phyloP scores from a whole-genome alignment of 2,888 invertebrate genomes.

The Drosophila emarginata region DNA sequence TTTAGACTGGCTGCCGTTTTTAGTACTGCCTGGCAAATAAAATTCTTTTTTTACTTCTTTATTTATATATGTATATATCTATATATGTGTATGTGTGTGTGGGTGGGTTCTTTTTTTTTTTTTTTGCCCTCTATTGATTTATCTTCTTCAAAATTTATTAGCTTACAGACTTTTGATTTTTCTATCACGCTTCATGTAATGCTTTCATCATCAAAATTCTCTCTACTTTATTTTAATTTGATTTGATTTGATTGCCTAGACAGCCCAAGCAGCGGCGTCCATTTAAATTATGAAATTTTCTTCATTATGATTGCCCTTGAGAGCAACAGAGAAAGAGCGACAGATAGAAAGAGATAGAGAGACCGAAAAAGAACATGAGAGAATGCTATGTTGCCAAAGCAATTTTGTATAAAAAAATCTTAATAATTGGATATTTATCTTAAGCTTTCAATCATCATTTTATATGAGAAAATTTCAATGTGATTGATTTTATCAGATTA shows the following conservation, averaged over 20 bases:
- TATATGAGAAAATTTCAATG: conserved; percentile 3
- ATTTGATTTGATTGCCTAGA: conserved; percentile 36
- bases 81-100: background rate
- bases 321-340: background rate
- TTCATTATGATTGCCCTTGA: conserved; percentile 8
- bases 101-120: conserved; percentile 9
- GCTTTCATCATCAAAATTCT: conserved; percentile 56
- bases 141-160: conserved; percentile 69
- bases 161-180: conserved; percentile 58
- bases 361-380: too few species aligned
- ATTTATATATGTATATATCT: background rate
- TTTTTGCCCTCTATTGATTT: conserved; percentile 63
- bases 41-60: conserved; percentile 4
- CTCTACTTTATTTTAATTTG: conserved; percentile 3
- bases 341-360: background rate
- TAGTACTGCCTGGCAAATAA: background rate
- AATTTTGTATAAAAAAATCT: background rate
- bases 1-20: conserved; percentile 21
- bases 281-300: conserved; percentile 52
- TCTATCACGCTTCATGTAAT: conserved; percentile 53
- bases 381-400: background rate
- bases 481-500: conserved; percentile 4
- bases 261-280: conserved; percentile 44
- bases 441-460: conserved; percentile 1
- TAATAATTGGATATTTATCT: conserved; percentile 4